Percentiles rank a stretch among this genome's conserved stretches.
Evolutionary conservation across 2,113 vertebrate genomes (phyloP).

Genomic region (Zeus faber): DNA sequence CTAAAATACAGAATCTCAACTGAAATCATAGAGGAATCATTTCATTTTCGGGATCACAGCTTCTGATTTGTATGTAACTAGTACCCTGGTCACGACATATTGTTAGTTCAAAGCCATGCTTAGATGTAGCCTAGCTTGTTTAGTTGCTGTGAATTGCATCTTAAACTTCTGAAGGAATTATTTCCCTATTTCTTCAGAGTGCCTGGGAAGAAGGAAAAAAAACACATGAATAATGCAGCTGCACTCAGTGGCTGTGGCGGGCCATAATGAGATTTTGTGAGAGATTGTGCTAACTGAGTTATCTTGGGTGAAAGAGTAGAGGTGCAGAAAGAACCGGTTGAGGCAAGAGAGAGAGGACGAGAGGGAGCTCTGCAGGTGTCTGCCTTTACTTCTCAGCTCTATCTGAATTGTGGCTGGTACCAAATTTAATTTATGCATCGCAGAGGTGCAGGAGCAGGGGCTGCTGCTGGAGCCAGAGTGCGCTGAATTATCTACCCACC

Average conservation of each 20-base stretch:
- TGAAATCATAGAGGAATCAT: not conserved
- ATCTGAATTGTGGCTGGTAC: too few relatives aligned
- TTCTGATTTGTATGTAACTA: not conserved
- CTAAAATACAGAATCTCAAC: too few relatives aligned
- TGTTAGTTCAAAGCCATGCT: conserved; percentile 25
- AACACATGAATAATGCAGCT: conserved; percentile 63
- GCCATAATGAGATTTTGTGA: conserved; percentile 64
- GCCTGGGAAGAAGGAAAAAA: conserved; percentile 24
- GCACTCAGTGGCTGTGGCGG: conserved; percentile 51
- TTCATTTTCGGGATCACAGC: conserved; percentile 3
- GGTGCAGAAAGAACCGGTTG: not conserved
- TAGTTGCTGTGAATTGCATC: conserved; percentile 52
- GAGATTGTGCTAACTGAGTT: conserved; percentile 53
- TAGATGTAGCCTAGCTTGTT: conserved; percentile 29
- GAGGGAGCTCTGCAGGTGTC: conserved; percentile 2
- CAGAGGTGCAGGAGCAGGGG: too few relatives aligned
- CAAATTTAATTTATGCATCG: too few relatives aligned
- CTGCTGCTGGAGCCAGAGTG: too few relatives aligned
- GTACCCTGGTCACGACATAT: not conserved
- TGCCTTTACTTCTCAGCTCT: conserved; percentile 11
- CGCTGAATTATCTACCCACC: too few relatives aligned
- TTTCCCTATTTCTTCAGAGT: conserved; percentile 47
- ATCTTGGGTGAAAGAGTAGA: conserved; percentile 15
- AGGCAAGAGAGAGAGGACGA: conserved; percentile 15
- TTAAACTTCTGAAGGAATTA: conserved; percentile 56